These are phyloP conservation scores for Lophochroa leadbeateri DNA, from an alignment of 2,113 vertebrate genomes.

Conservation along the genomic window DNA sequence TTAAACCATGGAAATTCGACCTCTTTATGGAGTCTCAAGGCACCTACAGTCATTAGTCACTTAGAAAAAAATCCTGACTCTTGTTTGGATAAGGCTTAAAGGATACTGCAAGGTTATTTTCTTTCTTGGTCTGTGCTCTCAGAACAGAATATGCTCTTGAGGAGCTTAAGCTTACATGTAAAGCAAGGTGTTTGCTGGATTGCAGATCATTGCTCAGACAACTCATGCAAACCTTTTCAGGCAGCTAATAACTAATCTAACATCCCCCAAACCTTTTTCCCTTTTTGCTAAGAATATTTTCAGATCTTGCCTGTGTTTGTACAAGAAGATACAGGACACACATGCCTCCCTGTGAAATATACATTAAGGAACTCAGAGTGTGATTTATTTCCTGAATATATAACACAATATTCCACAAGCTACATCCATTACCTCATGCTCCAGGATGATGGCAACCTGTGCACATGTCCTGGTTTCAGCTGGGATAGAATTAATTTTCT, in stretches of 20 bases:
- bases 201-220: slow-evolving; percentile 12
- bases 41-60: slow-evolving; percentile 39
- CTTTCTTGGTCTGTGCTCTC: slow-evolving; percentile 9
- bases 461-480: not conserved
- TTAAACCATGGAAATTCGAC: slow-evolving; percentile 33
- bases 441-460: slow-evolving; percentile 12
- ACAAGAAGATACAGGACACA: slow-evolving; percentile 32
- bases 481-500: not conserved
- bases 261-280: not conserved
- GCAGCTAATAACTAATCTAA: slow-evolving; percentile 57
- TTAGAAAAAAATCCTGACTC: slow-evolving; percentile 8
- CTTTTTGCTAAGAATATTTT: slow-evolving; percentile 35
- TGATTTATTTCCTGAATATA: slow-evolving; percentile 59
- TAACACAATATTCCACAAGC: slow-evolving; percentile 39
- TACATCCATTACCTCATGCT: not conserved
- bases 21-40: slow-evolving; percentile 34
- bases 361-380: slow-evolving; percentile 28
- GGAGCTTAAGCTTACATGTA: not conserved
- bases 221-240: not conserved
- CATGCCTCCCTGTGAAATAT: slow-evolving; percentile 18
- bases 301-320: slow-evolving; percentile 54
- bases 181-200: not conserved
- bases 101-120: slow-evolving; percentile 33
- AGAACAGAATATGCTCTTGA: not conserved
- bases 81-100: slow-evolving; percentile 53